Base-by-base conservation (phyloP, 1,140 invertebrate genomes). In the Araneus ventricosus region DNA sequence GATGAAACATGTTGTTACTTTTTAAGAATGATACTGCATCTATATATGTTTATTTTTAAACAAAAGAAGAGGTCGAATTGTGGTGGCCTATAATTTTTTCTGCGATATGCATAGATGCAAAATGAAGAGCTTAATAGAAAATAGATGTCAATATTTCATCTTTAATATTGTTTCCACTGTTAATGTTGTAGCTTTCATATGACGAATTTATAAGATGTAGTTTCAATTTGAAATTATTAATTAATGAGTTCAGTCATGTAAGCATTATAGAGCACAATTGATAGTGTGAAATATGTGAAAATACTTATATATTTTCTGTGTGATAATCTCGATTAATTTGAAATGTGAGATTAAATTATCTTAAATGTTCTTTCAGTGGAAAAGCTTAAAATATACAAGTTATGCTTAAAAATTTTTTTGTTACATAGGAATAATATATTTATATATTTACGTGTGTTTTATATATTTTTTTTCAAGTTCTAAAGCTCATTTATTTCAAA, bases 101-200 rank as follows among this genome's bases (percentile, higher is more conserved):
- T 22, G 3, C 14, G 20, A 37, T 22, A 20, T 75, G 30, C 70
- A 75, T 75, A 75, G 70, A 75, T 34, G 70, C 34, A 75, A 75
- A 75, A 75, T 75, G 37, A 75, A 75, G 70, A 75, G 70, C 70
- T 75, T 75, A 67, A 75, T 75, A 75, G 70, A 37, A 10, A 37
- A 34, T 67, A 75, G 30, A 37, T 63, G 30, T 75, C 30, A 75
- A 75, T 20, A 20, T 75, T 37, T 37, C 30, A 34, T 34, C 70
- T 75, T 75, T n/a, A 30, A n/a, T 75, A 75, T 75, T 34, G 20
- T 75, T 75, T 37, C 70, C 20, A 75, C 30, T 22, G 14, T 4
- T 75, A 34, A 37, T 34, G 17, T 24, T 63, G 20, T 75, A 34
- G 17, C 30, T 34, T 75, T 75, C 14, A 34, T 37, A 14, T 24